A percentile compares a stretch with the other conserved stretches of the same genome.
These are phyloP conservation scores for Acrocyrtus sp. DNA, from an alignment of 2,888 invertebrate genomes.

Conservation along the genomic window DNA sequence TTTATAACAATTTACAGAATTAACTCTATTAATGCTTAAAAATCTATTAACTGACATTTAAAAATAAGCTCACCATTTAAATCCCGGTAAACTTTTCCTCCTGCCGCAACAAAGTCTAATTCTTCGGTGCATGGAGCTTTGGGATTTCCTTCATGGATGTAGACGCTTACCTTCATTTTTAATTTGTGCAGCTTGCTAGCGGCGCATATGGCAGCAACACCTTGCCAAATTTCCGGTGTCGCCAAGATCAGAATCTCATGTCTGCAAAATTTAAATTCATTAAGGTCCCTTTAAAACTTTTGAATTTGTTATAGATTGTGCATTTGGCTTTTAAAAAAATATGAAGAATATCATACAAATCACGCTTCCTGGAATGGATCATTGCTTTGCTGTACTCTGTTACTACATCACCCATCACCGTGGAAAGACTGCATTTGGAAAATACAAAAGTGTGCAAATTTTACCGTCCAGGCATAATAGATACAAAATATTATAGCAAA, in stretches of 20 bases:
- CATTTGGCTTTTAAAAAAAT: too few relatives aligned
- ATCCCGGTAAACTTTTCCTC: slow-evolving; percentile 15
- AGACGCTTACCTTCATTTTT: slow-evolving; percentile 1
- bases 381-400: background rate
- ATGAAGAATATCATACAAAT: too few relatives aligned
- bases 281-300: too few relatives aligned
- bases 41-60: too few relatives aligned
- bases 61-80: slow-evolving; percentile 3
- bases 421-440: background rate
- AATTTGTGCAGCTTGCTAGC: background rate
- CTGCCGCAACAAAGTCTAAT: background rate
- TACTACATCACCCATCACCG: background rate
- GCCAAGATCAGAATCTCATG: slow-evolving; percentile 13
- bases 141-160: background rate
- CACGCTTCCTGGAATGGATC: background rate
- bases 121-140: background rate
- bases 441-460: too few relatives aligned
- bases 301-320: too few relatives aligned
- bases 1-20: too few relatives aligned
- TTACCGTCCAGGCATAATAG: too few relatives aligned
- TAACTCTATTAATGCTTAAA: too few relatives aligned
- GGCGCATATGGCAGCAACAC: slow-evolving; percentile 6
- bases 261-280: too few relatives aligned
- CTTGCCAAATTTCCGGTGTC: slow-evolving; percentile 16
- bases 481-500: too few relatives aligned